Evolutionary conservation across 2,888 invertebrate species (phyloP).

Genomic region (Vanessa cardui): DNA sequence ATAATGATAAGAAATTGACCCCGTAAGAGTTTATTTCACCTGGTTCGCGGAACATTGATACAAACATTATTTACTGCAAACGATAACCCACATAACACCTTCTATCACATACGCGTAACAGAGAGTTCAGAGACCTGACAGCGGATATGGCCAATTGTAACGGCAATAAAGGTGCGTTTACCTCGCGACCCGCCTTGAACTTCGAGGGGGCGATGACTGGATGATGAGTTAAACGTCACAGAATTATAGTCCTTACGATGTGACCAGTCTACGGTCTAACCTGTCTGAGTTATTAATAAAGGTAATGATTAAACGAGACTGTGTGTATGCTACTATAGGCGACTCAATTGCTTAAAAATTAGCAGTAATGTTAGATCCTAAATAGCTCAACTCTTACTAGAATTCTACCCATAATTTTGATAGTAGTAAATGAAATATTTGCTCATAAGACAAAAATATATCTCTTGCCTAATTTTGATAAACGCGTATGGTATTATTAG

Average conservation of each 20-base stretch:
- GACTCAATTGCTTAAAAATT: no score
- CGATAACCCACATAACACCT: conserved; percentile 44
- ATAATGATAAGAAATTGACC: neutral
- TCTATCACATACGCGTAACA: conserved; percentile 42
- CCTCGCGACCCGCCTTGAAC: conserved; percentile 74
- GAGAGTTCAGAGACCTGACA: conserved; percentile 58
- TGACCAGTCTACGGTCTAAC: conserved; percentile 26
- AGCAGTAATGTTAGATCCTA: no score
- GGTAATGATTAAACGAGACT: neutral
- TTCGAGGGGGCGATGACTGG: conserved; percentile 47
- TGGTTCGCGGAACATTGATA: neutral
- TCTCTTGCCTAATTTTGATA: no score
- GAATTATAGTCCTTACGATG: conserved; percentile 36
- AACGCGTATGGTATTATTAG: no score
- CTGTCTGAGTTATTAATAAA: conserved; percentile 37
- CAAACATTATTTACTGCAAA: conserved; percentile 3
- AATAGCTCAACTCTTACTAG: no score
- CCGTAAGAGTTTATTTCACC: neutral
- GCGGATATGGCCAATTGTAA: conserved; percentile 66
- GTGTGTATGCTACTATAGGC: neutral
- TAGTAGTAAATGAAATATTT: no score
- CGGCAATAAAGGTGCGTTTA: conserved; percentile 74
- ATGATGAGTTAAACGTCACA: conserved; percentile 20
- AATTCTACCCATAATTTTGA: no score
- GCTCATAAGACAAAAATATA: no score